phyloP scores from a whole-genome alignment of 30 jellyfish, hydroid and myxozoan species.

The Catostylus mosaicus region DNA sequence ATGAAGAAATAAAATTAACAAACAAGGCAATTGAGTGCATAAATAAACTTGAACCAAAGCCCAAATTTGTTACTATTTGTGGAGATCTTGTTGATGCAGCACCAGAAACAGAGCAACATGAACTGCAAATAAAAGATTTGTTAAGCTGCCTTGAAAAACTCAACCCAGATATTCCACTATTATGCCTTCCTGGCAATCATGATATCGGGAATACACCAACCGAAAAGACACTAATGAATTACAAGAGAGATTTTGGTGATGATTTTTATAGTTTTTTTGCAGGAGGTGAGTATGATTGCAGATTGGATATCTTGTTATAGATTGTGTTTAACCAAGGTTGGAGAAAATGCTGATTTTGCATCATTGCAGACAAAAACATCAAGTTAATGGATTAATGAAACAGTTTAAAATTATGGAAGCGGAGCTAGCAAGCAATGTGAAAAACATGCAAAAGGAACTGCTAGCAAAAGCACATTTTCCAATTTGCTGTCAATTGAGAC shows the following conservation, averaged over 20 bases:
- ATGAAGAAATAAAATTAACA: slow-evolving; percentile 80
- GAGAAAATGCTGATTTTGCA: too few relatives aligned
- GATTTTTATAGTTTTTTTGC: slow-evolving; percentile 83
- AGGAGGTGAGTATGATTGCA: slow-evolving; percentile 67
- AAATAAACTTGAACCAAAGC: slow-evolving; percentile 74
- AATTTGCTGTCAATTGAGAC: too few relatives aligned
- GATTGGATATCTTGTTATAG: too few relatives aligned
- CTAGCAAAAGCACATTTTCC: too few relatives aligned
- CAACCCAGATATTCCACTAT: slow-evolving; percentile 68
- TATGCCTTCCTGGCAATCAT: slow-evolving; percentile 95
- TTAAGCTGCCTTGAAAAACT: slow-evolving; percentile 38
- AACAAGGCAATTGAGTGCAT: slow-evolving; percentile 69
- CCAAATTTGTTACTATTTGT: slow-evolving; percentile 87
- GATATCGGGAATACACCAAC: slow-evolving; percentile 95
- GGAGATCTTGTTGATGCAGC: slow-evolving; percentile 96
- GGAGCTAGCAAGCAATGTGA: too few relatives aligned
- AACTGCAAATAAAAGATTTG: slow-evolving; percentile 77
- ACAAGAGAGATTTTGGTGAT: slow-evolving; percentile 76
- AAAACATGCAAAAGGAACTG: too few relatives aligned
- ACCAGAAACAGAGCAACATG: slow-evolving; percentile 71
- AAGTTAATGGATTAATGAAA: too few relatives aligned
- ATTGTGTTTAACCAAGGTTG: too few relatives aligned
- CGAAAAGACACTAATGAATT: slow-evolving; percentile 50
- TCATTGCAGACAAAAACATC: too few relatives aligned
- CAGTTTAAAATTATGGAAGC: too few relatives aligned